Conservation (phyloP, 2,888 invertebrate genomes). For the Dusona sp. region DNA sequence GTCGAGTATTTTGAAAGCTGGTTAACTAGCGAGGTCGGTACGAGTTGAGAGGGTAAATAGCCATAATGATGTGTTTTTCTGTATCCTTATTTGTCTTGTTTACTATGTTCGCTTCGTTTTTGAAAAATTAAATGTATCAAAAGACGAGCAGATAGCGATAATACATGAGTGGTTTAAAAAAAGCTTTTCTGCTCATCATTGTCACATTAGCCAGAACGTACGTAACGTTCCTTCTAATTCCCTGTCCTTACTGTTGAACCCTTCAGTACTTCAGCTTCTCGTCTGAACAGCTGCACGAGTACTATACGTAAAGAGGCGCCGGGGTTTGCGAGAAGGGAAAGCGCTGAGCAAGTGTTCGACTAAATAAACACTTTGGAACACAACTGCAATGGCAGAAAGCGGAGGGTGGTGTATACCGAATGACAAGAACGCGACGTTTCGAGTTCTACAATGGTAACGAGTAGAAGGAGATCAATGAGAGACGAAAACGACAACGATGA, state of each 20-base stretch:
- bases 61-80: too few species aligned
- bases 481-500: constrained; percentile 50
- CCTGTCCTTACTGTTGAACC: constrained; percentile 39
- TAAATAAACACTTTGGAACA: constrained; percentile 78
- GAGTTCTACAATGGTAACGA: constrained; percentile 63
- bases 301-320: constrained; percentile 9
- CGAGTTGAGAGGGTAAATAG: too few species aligned
- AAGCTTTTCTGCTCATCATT: constrained; percentile 24
- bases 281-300: constrained; percentile 57
- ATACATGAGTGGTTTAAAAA: constrained; percentile 48
- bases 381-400: constrained; percentile 43
- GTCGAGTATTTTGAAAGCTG: too few species aligned
- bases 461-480: constrained; percentile 58
- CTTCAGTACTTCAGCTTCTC: constrained; percentile 43
- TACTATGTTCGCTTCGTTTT: background rate
- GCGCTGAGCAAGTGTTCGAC: constrained; percentile 80
- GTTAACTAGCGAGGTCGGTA: too few species aligned
- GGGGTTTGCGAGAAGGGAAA: constrained; percentile 37
- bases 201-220: background rate
- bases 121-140: background rate
- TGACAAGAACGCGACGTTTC: constrained; percentile 48
- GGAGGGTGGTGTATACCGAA: constrained; percentile 68
- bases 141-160: constrained; percentile 18
- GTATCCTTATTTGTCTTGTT: background rate
- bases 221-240: background rate